Evolutionary conservation across 1,140 invertebrate species (phyloP).

Genomic region (Goniozus legneri): DNA sequence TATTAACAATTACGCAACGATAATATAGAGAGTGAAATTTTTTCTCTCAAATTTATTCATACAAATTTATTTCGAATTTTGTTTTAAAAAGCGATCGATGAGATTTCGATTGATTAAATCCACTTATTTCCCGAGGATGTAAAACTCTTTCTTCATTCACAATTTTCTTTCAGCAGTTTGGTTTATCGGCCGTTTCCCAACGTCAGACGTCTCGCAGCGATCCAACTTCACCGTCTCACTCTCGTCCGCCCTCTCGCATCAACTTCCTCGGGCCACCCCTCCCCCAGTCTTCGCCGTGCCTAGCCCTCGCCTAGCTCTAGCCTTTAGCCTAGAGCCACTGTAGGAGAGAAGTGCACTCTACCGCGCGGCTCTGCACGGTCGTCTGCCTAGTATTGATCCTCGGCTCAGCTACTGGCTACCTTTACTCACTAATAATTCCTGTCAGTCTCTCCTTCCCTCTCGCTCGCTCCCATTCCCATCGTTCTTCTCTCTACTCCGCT

Average conservation of each 20-base stretch:
- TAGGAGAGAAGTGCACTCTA: slow-evolving; percentile 50
- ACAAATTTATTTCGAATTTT: too few relatives aligned
- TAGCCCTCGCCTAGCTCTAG: too few relatives aligned
- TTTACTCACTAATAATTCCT: slow-evolving; percentile 57
- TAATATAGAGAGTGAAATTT: too few relatives aligned
- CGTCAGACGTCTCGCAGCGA: too few relatives aligned
- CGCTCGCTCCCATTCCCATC: slow-evolving; percentile 30
- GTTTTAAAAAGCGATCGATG: too few relatives aligned
- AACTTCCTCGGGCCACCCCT: slow-evolving; percentile 40
- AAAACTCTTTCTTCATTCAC: background rate
- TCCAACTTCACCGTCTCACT: too few relatives aligned
- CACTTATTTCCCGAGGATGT: too few relatives aligned
- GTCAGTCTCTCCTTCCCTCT: slow-evolving; percentile 53
- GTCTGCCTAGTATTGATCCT: slow-evolving; percentile 53
- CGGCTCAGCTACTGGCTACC: slow-evolving; percentile 53
- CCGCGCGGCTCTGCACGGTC: slow-evolving; percentile 43
- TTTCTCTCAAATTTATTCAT: too few relatives aligned
- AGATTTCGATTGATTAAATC: too few relatives aligned
- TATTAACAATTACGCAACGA: too few relatives aligned
- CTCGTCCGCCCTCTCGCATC: too few relatives aligned
- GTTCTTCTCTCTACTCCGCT: background rate
- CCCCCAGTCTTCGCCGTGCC: slow-evolving; percentile 43
- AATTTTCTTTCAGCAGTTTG: slow-evolving; percentile 4
- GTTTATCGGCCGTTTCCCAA: too few relatives aligned
- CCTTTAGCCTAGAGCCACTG: slow-evolving; percentile 46